phyloP scores from a whole-genome alignment of 2,888 invertebrate genomes.

The Dione vanillae region DNA sequence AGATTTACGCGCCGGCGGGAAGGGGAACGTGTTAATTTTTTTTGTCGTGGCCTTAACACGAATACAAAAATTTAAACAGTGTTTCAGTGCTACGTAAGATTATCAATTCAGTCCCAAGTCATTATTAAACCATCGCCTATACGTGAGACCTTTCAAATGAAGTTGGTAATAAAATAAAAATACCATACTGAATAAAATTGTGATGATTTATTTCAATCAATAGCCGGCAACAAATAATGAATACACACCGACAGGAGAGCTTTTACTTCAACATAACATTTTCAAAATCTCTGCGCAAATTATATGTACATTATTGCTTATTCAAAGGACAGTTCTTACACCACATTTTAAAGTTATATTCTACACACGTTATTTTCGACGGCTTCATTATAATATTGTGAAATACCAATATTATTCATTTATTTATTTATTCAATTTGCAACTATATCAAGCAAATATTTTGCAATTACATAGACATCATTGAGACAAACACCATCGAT shows the following conservation, averaged over 20 bases:
- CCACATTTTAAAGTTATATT: conserved; percentile 13
- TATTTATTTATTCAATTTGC: background rate
- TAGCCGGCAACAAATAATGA: conserved; percentile 70
- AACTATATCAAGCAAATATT: background rate
- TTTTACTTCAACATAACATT: conserved; percentile 32
- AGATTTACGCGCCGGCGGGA: no score
- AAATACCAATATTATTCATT: background rate
- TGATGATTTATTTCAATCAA: conserved; percentile 80
- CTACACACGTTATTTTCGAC: background rate
- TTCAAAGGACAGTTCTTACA: conserved; percentile 22
- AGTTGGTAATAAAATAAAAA: conserved; percentile 52
- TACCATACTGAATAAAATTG: conserved; percentile 66
- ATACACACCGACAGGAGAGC: conserved; percentile 51
- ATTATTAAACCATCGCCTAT: no score
- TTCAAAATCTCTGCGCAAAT: conserved; percentile 29
- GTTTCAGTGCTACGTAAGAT: no score
- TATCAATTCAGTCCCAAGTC: no score
- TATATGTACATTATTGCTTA: conserved; percentile 23
- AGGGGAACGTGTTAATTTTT: no score
- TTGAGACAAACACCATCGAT: background rate
- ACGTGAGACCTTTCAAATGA: background rate
- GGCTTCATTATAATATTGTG: background rate
- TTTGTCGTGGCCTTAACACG: no score
- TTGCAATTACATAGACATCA: no score
- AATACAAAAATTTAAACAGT: no score